These are phyloP conservation scores for Hypomesus transpacificus DNA, from an alignment of 2,113 vertebrate species.

Conservation along the genomic window DNA sequence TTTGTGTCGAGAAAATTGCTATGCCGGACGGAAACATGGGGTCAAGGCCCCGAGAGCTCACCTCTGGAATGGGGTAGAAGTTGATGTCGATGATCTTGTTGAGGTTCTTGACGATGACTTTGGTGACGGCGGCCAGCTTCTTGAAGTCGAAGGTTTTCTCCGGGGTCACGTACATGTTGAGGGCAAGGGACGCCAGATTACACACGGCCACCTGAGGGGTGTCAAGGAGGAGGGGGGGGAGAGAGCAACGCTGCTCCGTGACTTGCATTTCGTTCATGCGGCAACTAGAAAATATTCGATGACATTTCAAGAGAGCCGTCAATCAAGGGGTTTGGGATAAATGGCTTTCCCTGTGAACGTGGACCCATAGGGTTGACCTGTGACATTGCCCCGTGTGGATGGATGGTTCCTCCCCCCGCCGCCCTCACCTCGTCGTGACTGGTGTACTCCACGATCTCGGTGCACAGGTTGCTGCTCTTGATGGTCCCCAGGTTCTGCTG, in stretches of 20 bases:
- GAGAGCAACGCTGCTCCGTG: background rate
- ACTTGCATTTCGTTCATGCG: background rate
- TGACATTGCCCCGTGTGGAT: too few species aligned
- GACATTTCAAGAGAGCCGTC: background rate
- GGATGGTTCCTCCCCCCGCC: background rate
- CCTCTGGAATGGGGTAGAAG: constrained; percentile 92
- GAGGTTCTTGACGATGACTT: constrained; percentile 89
- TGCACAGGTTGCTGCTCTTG: constrained; percentile 95
- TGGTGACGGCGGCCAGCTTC: constrained; percentile 86
- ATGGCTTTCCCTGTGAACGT: background rate
- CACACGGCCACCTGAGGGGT: constrained; percentile 86
- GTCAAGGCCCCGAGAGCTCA: constrained; percentile 43
- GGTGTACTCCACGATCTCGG: constrained; percentile 91
- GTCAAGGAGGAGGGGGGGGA: background rate
- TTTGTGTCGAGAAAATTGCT: background rate
- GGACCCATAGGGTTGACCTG: background rate
- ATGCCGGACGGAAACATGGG: background rate
- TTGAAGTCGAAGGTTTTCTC: constrained; percentile 87
- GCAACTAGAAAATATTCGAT: background rate
- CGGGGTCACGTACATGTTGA: constrained; percentile 93
- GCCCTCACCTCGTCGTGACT: constrained; percentile 85
- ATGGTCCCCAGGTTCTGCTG: constrained; percentile 98
- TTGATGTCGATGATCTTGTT: constrained; percentile 99
- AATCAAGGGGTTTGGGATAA: background rate
- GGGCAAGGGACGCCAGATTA: constrained; percentile 92